Conservation (phyloP, 35 echinoderm and acorn worm genomes). For the Patiria miniata region DNA sequence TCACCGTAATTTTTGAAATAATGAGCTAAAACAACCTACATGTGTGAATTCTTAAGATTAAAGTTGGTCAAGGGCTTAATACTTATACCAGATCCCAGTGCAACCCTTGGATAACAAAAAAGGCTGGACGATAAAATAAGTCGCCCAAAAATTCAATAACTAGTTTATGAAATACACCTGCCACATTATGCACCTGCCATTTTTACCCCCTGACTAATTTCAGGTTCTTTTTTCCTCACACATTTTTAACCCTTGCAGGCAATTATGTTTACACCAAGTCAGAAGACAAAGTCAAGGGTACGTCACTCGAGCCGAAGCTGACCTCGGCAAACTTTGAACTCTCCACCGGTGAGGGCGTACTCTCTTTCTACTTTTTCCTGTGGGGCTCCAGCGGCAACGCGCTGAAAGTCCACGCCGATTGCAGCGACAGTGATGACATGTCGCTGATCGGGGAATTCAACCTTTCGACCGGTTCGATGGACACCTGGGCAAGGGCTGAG, state of each 20-base stretch:
- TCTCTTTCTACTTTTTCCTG: background rate
- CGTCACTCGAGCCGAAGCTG: background rate
- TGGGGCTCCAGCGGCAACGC: background rate
- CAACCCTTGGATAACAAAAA: too few species aligned
- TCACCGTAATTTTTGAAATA: too few species aligned
- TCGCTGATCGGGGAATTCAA: background rate
- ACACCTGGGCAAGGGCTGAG: background rate
- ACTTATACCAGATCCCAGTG: too few species aligned
- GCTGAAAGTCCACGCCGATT: background rate
- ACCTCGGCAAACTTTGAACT: background rate
- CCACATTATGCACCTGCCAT: too few species aligned
- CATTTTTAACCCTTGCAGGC: background rate
- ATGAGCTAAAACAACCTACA: too few species aligned
- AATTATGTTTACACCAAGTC: background rate
- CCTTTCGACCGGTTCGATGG: background rate
- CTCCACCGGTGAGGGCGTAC: slow-evolving; percentile 3
- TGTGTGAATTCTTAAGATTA: too few species aligned
- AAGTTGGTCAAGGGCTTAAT: too few species aligned
- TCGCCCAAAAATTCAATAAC: too few species aligned
- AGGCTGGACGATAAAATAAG: too few species aligned
- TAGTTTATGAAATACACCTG: too few species aligned
- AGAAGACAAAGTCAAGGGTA: background rate
- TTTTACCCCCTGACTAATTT: too few species aligned
- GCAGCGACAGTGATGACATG: background rate
- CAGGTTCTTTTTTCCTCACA: background rate